phyloP scores from a whole-genome alignment of 2,888 invertebrate genomes.

The Hybos culiciformis region DNA sequence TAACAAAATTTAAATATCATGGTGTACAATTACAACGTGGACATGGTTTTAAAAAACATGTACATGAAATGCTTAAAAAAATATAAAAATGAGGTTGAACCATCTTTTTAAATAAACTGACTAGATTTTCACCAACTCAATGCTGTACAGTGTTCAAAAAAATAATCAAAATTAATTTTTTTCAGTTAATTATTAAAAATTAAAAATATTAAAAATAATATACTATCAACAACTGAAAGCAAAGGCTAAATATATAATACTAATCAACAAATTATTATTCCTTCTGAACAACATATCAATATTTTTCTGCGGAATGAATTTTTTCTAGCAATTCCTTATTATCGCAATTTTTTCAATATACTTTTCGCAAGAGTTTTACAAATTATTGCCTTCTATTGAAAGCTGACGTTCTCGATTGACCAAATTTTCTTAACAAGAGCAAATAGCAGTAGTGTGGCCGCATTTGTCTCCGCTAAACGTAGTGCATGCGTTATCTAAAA shows the following conservation, averaged over 20 bases:
- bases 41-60: no score
- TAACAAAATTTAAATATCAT: no score
- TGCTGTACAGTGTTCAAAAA: not conserved
- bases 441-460: conserved; percentile 6
- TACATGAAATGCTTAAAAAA: no score
- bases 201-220: not conserved
- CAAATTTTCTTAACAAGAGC: conserved; percentile 4
- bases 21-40: no score
- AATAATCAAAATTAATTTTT: not conserved
- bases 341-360: not conserved
- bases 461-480: conserved; percentile 5
- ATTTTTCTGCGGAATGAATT: not conserved
- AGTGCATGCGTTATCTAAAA: conserved; percentile 3
- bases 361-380: not conserved
- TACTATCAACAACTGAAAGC: not conserved
- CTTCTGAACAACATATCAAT: not conserved
- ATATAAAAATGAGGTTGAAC: no score
- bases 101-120: not conserved
- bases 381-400: conserved; percentile 2
- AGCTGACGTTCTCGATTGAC: conserved; percentile 3
- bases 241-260: not conserved
- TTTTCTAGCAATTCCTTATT: not conserved
- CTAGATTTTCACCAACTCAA: not conserved
- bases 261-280: not conserved
- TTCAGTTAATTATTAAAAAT: not conserved